Base-by-base conservation (phyloP, 2,888 invertebrate genomes). In the Agriotes lineatus region DNA sequence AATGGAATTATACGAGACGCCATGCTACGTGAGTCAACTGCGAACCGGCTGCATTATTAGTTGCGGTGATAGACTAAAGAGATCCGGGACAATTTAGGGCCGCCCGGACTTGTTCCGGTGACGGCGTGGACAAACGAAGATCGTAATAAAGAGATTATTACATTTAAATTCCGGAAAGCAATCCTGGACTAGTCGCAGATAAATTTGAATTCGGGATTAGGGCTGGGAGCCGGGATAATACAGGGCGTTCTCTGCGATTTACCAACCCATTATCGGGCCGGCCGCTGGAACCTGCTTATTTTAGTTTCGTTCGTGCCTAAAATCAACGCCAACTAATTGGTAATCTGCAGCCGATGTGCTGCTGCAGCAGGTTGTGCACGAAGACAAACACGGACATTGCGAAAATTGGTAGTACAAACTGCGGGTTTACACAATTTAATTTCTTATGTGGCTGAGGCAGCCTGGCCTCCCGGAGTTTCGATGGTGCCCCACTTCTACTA, bases 51-150 rank as follows among this genome's bases (percentile, higher is more conserved):
- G 59, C 56, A 61, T 73, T 75, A 75, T 75, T 75, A 74, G 74
- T 71, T 73, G 70, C 62, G 71, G 74, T 68, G 72, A 71, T 75
- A 69, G 73, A 71, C 68, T 71, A 67, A 67, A 71, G 71, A 71
- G 69, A 66, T 45, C 67, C 60, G 56, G 69, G 69, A 70, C 70
- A 72, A 72, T 72, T 68, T 65, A 65, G 63, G 60, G 18, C 65
- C 44, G 42, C 61, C 61, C 66, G 62, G 57, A 62, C 48, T 48
- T 48, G 68, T 52, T 62, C 62, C 68, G 48, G 39, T 57, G 57
- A 63, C 60, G 42, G 37, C 56, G 39, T 42, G 68, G 68, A 68
- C 68, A 63, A 68, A 68, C 68, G 67, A 67, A 67, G 61, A 67
- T 67, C 39, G 61, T 61, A 68, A 62, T 63, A 56, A 68, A 68